Base-by-base conservation (phyloP, 2,888 invertebrate species). In the Leptinotarsa haldemani region DNA sequence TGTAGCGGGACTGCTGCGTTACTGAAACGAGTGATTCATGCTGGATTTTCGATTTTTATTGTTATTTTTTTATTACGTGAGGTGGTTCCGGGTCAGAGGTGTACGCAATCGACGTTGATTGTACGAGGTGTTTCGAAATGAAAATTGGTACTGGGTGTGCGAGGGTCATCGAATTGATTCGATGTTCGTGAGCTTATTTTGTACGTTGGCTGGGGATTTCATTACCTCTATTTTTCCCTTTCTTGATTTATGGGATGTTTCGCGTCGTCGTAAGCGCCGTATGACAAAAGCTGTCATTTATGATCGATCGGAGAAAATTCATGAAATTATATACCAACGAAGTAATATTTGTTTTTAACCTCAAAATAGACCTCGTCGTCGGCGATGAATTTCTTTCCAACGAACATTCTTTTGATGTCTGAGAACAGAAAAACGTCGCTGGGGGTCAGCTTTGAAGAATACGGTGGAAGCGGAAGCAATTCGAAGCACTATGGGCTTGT, bases 1-100 rank as follows among this genome's bases (percentile, higher is more conserved):
- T 71, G 70, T 53, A 67, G 53, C 67, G 67, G 67, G 30, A 48
- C 18, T 61, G 64, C 67, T 50, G 70, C 70, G 61, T 47, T 65
- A 77, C 82, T 83, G 83, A 79, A 83, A 83, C 66, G 77, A 81
- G 79, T 82, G 82, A 83, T 82, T 81, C 82, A 77, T 76, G 74
- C 71, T 76, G 75, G 66, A 71, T 77, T 74, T 75, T 74, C 68
- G 74, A 72, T 75, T 75, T 70, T 72, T 72, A 50, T 67, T 53
- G 67, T 66, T 53, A 53, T 22, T 71, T 74, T 69, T 48, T 63
- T 16, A 47, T 52, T 89, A 3, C 89, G 90, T 2, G 88, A 76
- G 83, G 87, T 79, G 58, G 70, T 72, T 67, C 66, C 75, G 69
- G 75, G 72, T 72, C 75, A 70, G 73, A 70, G 70, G 68, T 70